Percentiles rank a stretch among this genome's conserved stretches.
Conservation (phyloP, 2,113 vertebrate genomes). For the Paracyprichromis sp. region DNA sequence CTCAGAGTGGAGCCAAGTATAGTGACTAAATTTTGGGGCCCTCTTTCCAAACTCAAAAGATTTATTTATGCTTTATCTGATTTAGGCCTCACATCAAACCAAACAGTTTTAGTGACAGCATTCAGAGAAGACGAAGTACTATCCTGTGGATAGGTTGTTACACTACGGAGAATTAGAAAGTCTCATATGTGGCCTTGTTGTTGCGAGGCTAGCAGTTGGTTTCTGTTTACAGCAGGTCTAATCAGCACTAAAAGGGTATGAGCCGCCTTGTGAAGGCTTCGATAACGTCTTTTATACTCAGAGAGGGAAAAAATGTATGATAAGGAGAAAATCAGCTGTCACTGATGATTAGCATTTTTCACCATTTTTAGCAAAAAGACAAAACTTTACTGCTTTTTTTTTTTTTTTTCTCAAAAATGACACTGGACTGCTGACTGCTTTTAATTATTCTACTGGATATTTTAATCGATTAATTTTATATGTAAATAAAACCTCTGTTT, state of each 20-base stretch:
- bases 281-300: neutral
- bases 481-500: neutral
- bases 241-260: neutral
- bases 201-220: neutral
- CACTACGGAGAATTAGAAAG: neutral
- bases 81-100: neutral
- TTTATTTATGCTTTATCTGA: neutral
- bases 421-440: neutral
- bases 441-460: neutral
- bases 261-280: neutral
- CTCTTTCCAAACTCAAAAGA: neutral
- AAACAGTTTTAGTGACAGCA: neutral
- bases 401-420: neutral
- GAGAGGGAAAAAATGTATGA: neutral
- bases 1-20: neutral
- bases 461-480: neutral
- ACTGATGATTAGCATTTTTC: neutral
- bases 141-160: neutral
- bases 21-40: accelerated
- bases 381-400: neutral
- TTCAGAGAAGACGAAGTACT: accelerated
- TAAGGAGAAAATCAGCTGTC: neutral
- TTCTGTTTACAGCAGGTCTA: neutral
- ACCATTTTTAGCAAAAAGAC: neutral
- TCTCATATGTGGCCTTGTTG: neutral